Percentiles rank a stretch among this genome's conserved stretches.
phyloP scores from a whole-genome alignment of 2,797 vertebrate species.

The Borostomias antarcticus region DNA sequence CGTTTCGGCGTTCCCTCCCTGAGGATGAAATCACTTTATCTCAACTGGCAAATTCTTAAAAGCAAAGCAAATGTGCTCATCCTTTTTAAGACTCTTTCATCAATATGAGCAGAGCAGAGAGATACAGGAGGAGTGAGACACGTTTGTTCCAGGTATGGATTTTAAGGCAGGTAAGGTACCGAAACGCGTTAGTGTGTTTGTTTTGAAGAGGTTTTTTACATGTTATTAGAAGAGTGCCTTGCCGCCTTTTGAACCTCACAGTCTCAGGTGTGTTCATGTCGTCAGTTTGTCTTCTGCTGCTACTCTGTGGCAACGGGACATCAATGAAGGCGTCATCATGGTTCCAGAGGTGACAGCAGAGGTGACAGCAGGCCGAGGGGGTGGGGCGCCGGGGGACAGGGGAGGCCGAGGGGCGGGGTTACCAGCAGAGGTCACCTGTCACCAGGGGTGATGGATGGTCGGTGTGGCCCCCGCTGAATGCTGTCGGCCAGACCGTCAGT shows the following conservation, averaged over 20 bases:
- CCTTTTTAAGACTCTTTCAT: not conserved
- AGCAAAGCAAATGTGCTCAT: not conserved
- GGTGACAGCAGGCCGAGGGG: too few species aligned
- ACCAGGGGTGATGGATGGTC: slow-evolving; percentile 36
- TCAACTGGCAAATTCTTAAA: slow-evolving; percentile 13
- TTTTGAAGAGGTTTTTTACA: too few species aligned
- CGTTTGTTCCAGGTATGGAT: not conserved
- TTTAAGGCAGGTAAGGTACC: too few species aligned
- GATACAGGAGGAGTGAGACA: not conserved
- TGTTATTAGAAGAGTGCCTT: too few species aligned
- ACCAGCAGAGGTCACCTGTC: slow-evolving; percentile 12
- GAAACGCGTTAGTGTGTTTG: too few species aligned
- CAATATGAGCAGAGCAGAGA: not conserved
- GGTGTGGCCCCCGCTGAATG: slow-evolving; percentile 3
- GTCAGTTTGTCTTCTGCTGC: not conserved
- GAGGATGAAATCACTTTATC: slow-evolving; percentile 26
- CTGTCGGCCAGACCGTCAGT: slow-evolving; percentile 9
- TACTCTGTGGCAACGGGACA: not conserved
- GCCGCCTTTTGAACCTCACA: too few species aligned
- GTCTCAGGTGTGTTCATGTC: not conserved
- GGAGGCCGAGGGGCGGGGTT: too few species aligned
- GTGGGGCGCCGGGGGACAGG: too few species aligned
- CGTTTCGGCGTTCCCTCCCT: too few species aligned
- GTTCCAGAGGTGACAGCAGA: not conserved
- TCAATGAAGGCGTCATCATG: not conserved